These are phyloP conservation scores for Isichthys henryi DNA, from an alignment of 2,113 vertebrate species.

Conservation along the genomic window DNA sequence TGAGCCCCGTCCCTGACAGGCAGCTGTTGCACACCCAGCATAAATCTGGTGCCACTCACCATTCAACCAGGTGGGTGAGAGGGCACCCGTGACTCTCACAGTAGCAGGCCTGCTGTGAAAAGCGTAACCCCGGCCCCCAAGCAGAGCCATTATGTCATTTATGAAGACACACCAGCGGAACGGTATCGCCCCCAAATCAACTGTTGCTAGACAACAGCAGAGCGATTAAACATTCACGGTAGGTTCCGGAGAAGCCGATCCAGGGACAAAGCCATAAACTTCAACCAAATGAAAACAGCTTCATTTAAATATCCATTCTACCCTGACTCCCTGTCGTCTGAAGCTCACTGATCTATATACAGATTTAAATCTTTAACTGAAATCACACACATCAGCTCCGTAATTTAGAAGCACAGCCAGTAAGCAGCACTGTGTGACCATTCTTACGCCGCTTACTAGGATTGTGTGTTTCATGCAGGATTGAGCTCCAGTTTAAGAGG, in stretches of 20 bases:
- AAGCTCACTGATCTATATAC: background rate
- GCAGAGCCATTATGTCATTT: background rate
- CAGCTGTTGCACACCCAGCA: background rate
- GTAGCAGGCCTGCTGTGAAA: background rate
- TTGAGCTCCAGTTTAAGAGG: background rate
- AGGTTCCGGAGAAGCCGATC: background rate
- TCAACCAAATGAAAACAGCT: background rate
- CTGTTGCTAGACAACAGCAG: background rate
- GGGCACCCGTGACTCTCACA: no score
- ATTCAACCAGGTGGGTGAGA: background rate
- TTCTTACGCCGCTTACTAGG: background rate
- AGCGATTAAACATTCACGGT: background rate
- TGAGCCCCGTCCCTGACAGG: background rate
- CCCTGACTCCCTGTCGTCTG: background rate
- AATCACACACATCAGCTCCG: background rate
- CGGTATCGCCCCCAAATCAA: background rate
- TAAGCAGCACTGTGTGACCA: background rate
- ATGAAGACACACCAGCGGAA: background rate
- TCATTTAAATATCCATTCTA: background rate
- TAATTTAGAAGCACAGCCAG: background rate
- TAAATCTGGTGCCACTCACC: background rate
- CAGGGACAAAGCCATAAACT: background rate
- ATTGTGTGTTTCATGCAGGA: background rate
- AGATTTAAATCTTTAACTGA: background rate
- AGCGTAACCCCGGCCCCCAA: background rate